Percentiles rank a stretch among this genome's conserved stretches.
phyloP scores from a whole-genome alignment of 2,888 invertebrate genomes.

The Hemicrepidius hirtus region DNA sequence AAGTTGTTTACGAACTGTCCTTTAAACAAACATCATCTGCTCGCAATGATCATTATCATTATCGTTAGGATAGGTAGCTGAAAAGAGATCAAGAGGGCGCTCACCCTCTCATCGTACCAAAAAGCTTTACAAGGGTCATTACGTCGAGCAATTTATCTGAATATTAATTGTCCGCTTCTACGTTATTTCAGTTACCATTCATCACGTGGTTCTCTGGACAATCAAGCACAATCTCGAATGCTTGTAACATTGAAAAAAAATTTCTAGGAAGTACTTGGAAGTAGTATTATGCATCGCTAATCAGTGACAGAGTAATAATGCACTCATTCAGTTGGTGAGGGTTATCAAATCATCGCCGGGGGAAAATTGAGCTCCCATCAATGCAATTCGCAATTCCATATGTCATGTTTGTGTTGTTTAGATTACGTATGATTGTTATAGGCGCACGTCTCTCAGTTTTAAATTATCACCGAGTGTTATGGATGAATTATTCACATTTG shows the following conservation, averaged over 20 bases:
- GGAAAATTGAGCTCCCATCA: constrained; percentile 1
- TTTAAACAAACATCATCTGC: background rate
- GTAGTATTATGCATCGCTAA: constrained; percentile 5
- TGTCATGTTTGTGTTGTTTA: constrained; percentile 14
- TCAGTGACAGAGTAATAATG: constrained; percentile 8
- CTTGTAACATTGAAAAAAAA: background rate
- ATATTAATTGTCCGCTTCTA: constrained; percentile 42
- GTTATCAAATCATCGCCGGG: background rate
- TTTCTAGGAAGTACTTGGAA: constrained; percentile 15
- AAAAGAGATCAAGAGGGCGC: constrained; percentile 14
- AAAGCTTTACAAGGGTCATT: constrained; percentile 32
- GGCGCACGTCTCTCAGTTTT: constrained; percentile 18
- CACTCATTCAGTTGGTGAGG: background rate
- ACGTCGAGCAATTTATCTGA: constrained; percentile 40
- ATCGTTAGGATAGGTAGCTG: constrained; percentile 3
- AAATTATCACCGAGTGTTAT: constrained; percentile 28
- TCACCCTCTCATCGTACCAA: constrained; percentile 8
- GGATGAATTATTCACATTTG: constrained; percentile 45
- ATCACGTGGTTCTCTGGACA: constrained; percentile 1
- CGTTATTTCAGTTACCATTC: constrained; percentile 1
- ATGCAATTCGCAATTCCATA: background rate
- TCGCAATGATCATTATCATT: constrained; percentile 8
- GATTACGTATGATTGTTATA: constrained; percentile 17
- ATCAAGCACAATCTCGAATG: background rate
- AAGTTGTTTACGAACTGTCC: background rate